phyloP scores from a whole-genome alignment of 2,113 vertebrate species.

The Bos indicus region DNA sequence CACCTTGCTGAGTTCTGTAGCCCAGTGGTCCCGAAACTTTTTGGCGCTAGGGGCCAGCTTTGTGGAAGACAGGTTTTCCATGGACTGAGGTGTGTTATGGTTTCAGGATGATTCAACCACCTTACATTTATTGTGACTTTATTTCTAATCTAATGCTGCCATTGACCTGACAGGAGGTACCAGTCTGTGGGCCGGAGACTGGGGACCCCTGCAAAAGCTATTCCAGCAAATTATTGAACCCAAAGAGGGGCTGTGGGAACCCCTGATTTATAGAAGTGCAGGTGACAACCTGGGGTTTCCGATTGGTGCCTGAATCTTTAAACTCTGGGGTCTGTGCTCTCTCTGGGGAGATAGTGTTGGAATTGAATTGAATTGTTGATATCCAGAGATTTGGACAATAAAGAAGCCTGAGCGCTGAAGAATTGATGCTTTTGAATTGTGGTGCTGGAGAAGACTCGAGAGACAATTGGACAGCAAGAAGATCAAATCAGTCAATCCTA shows the following conservation, averaged over 20 bases:
- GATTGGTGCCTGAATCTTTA: not conserved
- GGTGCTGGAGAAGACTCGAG: not conserved
- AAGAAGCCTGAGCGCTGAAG: not conserved
- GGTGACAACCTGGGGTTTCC: not conserved
- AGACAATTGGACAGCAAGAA: not conserved
- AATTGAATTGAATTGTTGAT: too few relatives aligned
- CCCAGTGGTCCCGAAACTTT: not conserved
- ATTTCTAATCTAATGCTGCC: not conserved
- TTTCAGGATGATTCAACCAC: not conserved
- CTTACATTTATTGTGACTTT: not conserved
- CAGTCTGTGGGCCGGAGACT: not conserved
- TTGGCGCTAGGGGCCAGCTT: not conserved
- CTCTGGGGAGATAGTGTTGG: accelerated
- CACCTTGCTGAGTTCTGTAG: not conserved
- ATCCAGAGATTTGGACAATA: not conserved
- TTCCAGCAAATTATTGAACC: not conserved
- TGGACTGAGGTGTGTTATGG: not conserved
- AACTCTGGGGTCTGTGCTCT: not conserved
- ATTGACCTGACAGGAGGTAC: not conserved
- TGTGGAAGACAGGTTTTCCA: not conserved
- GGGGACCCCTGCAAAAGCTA: not conserved
- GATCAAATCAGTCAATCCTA: not conserved
- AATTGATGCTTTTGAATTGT: not conserved
- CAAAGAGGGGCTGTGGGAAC: not conserved
- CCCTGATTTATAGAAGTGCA: not conserved